Evolutionary conservation across 30 jellyfish, hydroid and myxozoan genomes (phyloP).

Genomic region (Turritopsis rubra): DNA sequence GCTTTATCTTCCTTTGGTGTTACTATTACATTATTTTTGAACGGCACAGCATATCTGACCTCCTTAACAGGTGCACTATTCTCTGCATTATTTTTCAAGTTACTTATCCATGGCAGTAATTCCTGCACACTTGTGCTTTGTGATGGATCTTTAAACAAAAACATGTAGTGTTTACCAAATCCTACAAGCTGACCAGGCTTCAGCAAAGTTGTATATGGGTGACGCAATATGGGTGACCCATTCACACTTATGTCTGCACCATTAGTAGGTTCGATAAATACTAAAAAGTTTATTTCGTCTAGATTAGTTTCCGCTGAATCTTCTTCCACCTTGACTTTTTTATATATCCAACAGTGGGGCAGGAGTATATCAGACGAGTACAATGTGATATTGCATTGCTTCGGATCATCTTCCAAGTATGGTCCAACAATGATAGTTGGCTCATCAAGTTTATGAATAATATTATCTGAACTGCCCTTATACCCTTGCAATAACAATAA

Average conservation of each 20-base stretch:
- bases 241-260: slow-evolving; percentile 50
- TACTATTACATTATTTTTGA: neutral
- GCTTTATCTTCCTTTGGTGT: neutral
- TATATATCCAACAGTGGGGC: slow-evolving; percentile 53
- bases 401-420: slow-evolving; percentile 1
- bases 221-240: slow-evolving; percentile 48
- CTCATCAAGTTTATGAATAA: slow-evolving; percentile 49
- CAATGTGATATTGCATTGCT: slow-evolving; percentile 35
- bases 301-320: slow-evolving; percentile 69
- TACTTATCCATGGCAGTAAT: slow-evolving; percentile 57
- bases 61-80: slow-evolving; percentile 18
- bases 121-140: slow-evolving; percentile 36
- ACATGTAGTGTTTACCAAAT: slow-evolving; percentile 61
- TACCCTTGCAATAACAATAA: slow-evolving; percentile 69
- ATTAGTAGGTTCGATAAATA: slow-evolving; percentile 66
- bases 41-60: slow-evolving; percentile 4
- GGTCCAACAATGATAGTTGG: slow-evolving; percentile 52
- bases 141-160: slow-evolving; percentile 76
- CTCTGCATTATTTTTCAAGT: neutral
- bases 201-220: slow-evolving; percentile 45
- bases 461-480: slow-evolving; percentile 31
- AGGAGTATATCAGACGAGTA: slow-evolving; percentile 57
- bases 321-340: slow-evolving; percentile 51
- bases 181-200: slow-evolving; percentile 75
- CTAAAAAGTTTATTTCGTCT: slow-evolving; percentile 60